These are phyloP conservation scores for Psophia crepitans DNA, from an alignment of 2,113 vertebrate genomes.

Conservation along the genomic window DNA sequence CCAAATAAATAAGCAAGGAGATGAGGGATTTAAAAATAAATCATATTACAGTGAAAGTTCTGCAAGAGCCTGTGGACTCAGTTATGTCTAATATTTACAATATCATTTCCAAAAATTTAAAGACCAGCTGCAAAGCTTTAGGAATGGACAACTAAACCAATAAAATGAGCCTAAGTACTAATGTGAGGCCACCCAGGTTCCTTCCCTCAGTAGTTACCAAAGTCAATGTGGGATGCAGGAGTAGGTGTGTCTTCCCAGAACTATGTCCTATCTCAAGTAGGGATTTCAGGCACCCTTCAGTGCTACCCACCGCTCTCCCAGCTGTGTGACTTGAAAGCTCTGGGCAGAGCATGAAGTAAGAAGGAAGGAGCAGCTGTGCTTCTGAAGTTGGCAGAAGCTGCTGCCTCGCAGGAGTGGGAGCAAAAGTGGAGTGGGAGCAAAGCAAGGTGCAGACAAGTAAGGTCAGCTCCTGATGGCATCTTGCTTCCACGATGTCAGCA, in stretches of 20 bases:
- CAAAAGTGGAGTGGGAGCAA: too few species aligned
- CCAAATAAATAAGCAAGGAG: neutral
- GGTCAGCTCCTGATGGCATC: neutral
- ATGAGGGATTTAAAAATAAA: neutral
- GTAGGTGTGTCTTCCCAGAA: neutral
- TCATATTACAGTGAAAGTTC: neutral
- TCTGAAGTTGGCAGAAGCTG: neutral
- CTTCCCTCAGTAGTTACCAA: neutral
- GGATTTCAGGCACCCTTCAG: neutral
- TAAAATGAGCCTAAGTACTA: constrained; percentile 3
- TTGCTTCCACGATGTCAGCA: neutral
- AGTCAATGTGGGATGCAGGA: neutral
- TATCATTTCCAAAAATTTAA: constrained; percentile 18
- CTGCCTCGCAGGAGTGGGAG: neutral
- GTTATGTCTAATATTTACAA: constrained; percentile 34
- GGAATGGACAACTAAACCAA: constrained; percentile 19
- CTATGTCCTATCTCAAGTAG: neutral
- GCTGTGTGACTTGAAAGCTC: neutral
- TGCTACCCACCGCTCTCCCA: neutral
- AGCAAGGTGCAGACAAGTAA: neutral
- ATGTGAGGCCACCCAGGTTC: neutral
- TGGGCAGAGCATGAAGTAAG: neutral
- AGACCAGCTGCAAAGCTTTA: constrained; percentile 34
- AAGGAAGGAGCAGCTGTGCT: neutral
- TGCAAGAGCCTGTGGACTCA: neutral